Evolutionary conservation across 2,888 invertebrate genomes (phyloP), one percentile per base, ranked within the genome.

Genomic region (Nymphalis c-album): DNA sequence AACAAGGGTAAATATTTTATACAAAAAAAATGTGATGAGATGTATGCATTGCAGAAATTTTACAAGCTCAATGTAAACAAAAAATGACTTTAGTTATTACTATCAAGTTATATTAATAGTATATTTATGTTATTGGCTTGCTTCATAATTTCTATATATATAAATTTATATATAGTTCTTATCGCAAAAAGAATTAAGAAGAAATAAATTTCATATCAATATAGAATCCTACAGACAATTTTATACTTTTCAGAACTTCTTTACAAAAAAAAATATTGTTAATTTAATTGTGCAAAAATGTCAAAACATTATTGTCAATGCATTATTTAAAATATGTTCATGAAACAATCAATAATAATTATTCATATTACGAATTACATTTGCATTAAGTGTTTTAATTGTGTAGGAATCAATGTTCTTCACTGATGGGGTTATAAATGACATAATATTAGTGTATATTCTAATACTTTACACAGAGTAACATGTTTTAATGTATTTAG

Each of bases 1-100:
- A 75, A 73, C 73, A 73, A 47, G 53, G 46, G 65, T 72, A 71
- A 66, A 70, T 62, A 65, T 68, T 63, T 64, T n/a, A 50, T 60
- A 63, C 50, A 45, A 67, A 60, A 45, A 63, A 60, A 50, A 50
- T 71, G 66, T 61, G 63, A 70, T 69, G 63, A 53, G 17, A 22
- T 55, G 26, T 51, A 51, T 51, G 16, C 20, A 55, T 55, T 26
- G 53, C 53, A 31, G n/a, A 26, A 55, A 55, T 31, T 55, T 26
- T 31, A 53, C 7, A 50, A 50, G 22, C 13, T 5, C 16, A 17
- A 17, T 7, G 31, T 16, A 2, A 22, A 31, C 26, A 13, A 8
- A 51, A 10, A n/a, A n/a, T n/a, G n/a, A n/a, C n/a, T n/a, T n/a
- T n/a, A n/a, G n/a, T 51, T 40, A 40, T 8, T 40, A 40, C 35